These are phyloP conservation scores for Hepsetus odoe DNA, from an alignment of 2,113 vertebrate species.

Conservation along the genomic window DNA sequence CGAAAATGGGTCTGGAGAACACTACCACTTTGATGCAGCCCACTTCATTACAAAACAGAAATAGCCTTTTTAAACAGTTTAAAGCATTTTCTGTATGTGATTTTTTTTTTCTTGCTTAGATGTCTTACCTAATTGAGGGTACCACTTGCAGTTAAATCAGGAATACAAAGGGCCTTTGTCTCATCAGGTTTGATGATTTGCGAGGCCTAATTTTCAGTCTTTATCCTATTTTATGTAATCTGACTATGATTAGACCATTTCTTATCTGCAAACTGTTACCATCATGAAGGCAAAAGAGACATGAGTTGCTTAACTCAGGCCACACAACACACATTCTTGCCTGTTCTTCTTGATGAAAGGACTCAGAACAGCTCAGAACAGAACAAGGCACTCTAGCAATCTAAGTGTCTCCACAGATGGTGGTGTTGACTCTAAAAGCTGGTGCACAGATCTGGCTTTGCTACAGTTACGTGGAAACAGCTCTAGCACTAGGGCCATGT, in stretches of 20 bases:
- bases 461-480: slow-evolving; percentile 47
- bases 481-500: slow-evolving; percentile 79
- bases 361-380: slow-evolving; percentile 47
- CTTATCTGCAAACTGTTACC: slow-evolving; percentile 53
- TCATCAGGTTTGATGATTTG: too few relatives aligned
- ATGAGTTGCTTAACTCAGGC: slow-evolving; percentile 47
- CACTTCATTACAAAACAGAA: slow-evolving; percentile 51
- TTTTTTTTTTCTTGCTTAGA: background rate
- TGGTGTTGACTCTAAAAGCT: slow-evolving; percentile 51
- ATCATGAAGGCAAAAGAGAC: background rate
- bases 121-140: background rate
- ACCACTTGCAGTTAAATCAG: slow-evolving; percentile 6
- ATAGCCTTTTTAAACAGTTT: slow-evolving; percentile 4
- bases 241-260: too few relatives aligned
- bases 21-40: slow-evolving; percentile 52
- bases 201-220: background rate
- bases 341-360: slow-evolving; percentile 55
- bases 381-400: slow-evolving; percentile 51
- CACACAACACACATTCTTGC: slow-evolving; percentile 34
- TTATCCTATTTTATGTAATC: background rate
- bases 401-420: slow-evolving; percentile 60
- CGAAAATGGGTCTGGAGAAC: slow-evolving; percentile 41
- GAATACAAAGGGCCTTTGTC: slow-evolving; percentile 12
- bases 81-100: slow-evolving; percentile 1
- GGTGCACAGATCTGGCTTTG: slow-evolving; percentile 34